Base-by-base conservation (phyloP, 2,113 vertebrate species). In the Brachyhypopomus gauderio region DNA sequence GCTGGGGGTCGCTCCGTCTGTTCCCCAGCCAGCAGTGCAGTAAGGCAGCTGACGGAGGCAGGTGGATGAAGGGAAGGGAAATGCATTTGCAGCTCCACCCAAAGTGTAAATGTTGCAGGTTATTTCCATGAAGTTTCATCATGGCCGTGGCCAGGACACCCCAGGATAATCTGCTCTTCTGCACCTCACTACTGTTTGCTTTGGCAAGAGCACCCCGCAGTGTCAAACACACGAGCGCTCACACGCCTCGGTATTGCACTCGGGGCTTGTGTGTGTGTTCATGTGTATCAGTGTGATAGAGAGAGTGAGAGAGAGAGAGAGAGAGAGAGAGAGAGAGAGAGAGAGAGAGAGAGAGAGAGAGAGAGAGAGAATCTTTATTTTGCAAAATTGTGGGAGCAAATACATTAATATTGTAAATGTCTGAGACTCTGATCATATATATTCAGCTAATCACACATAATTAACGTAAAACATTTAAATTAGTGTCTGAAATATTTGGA, bases 81-180 rank as follows among this genome's bases (percentile, higher is more conserved):
- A 85, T 72, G 62, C 77, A 78, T 71, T 80, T 80, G 34, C 60
- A 69, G 70, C n/a, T 75, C 56, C 63, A 80, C 75, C 85, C 72
- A 82, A 79, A 75, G 63, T 87, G 74, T 77, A 75, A 73, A 86
- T 82, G 80, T 90, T 90, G 87, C 88, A 79, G 78, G 75, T 77
- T 78, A 86, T 90, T 89, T 88, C 85, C 9, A 85, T 66, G 77
- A 87, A 84, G 85, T 91, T 90, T 90, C 89, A 90, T 91, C 91
- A 91, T 90, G 72, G 81, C 83, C 22, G 72, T 55, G 25, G 79
- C 72, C 55, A 81, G 84, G 77, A 83, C 72, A 83, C 75, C 59
- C 77, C 34, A 59, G 62, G 79, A 56, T 48, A 84, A 84, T 85
- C 77, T 86, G 76, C 36, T 66, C 63, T 55, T 64, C 30, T 62